Conservation (phyloP, 2,797 vertebrate genomes). For the Trichosurus vulpecula region DNA sequence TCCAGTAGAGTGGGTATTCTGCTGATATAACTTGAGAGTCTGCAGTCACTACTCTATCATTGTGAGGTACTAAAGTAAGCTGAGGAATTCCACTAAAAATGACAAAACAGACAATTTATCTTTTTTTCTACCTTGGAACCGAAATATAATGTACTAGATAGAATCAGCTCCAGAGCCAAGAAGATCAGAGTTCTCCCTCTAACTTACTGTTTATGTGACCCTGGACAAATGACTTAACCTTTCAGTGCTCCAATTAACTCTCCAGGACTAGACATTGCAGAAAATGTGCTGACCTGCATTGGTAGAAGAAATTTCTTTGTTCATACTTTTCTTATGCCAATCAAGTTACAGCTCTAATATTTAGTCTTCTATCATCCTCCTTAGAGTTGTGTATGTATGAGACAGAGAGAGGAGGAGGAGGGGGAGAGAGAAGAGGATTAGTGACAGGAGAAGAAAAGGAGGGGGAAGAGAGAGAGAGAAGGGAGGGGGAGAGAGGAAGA, state of each 20-base stretch:
- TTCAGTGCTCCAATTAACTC: not conserved
- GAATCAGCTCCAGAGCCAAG: not conserved
- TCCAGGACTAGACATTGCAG: not conserved
- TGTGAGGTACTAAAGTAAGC: not conserved
- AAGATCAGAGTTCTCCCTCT: not conserved
- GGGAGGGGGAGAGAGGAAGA: too few species aligned
- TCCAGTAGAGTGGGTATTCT: not conserved
- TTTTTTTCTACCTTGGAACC: not conserved
- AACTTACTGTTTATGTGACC: not conserved
- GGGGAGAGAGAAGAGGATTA: too few species aligned
- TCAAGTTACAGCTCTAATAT: not conserved
- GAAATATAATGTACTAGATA: not conserved
- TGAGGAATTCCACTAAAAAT: not conserved
- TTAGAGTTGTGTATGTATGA: not conserved
- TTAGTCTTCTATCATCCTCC: not conserved
- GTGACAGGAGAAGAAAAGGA: too few species aligned
- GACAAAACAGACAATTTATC: not conserved
- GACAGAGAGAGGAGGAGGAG: too few species aligned
- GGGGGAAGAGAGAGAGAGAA: too few species aligned
- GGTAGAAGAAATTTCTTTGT: not conserved
- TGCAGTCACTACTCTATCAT: not conserved
- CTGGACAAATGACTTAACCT: not conserved
- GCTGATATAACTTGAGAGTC: not conserved
- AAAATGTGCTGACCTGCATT: not conserved
- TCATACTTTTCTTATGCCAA: not conserved